Percentiles rank a stretch among this genome's conserved stretches.
Conservation (phyloP, 2,113 vertebrate genomes). For the Sclerurus mexicanus region DNA sequence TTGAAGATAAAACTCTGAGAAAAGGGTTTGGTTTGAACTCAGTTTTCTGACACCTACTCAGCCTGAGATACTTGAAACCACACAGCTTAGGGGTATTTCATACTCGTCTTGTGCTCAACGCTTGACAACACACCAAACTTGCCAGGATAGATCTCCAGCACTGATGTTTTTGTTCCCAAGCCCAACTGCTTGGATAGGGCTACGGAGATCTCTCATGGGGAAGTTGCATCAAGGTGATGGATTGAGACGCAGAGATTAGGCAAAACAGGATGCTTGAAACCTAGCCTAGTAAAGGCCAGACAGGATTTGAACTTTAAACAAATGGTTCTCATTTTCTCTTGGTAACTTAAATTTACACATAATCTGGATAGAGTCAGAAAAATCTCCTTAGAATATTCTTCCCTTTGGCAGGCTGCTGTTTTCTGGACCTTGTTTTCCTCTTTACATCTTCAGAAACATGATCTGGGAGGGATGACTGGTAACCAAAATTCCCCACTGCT, state of each 20-base stretch:
- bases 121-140: slow-evolving; percentile 2
- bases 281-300: slow-evolving; percentile 30
- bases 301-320: slow-evolving; percentile 56
- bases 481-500: not conserved
- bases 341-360: slow-evolving; percentile 37
- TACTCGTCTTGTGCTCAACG: not conserved
- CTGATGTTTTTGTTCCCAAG: not conserved
- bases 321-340: slow-evolving; percentile 53
- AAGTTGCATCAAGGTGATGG: slow-evolving; percentile 44
- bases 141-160: not conserved
- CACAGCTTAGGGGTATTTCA: not conserved
- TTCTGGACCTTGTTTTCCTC: slow-evolving; percentile 44
- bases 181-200: not conserved
- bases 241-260: not conserved
- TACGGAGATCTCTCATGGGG: not conserved
- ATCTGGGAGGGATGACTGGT: slow-evolving; percentile 5
- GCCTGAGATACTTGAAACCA: slow-evolving; percentile 16
- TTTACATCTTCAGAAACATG: slow-evolving; percentile 30
- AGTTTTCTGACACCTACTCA: slow-evolving; percentile 30
- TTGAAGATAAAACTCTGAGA: not conserved
- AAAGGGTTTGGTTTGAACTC: not conserved
- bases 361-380: slow-evolving; percentile 35
- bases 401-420: slow-evolving; percentile 22
- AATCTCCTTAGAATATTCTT: slow-evolving; percentile 33
- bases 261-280: slow-evolving; percentile 49